Conservation (phyloP, 2,113 vertebrate genomes). For the Mormyrus lacerda region DNA sequence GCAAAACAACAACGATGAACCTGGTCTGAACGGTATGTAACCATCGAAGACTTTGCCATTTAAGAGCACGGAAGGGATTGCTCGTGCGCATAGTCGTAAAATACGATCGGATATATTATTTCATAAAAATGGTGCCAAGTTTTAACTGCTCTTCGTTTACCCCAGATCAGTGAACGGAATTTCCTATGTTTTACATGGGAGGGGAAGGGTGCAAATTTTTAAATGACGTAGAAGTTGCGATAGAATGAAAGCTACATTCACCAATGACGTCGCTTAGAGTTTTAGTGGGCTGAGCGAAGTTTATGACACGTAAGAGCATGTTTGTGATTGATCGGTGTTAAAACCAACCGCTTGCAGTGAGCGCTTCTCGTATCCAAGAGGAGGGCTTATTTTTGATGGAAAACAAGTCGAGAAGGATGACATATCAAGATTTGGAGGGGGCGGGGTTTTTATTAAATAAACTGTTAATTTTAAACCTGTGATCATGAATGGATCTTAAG, state of each 20-base stretch:
- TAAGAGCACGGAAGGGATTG: too few species aligned
- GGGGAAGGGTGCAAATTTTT: conserved; percentile 25
- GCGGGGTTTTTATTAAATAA: conserved; percentile 11
- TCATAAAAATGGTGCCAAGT: neutral
- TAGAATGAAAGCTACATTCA: neutral
- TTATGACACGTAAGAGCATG: neutral
- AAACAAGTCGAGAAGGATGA: conserved; percentile 56
- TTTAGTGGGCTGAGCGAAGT: neutral
- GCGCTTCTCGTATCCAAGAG: conserved; percentile 19
- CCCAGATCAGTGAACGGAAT: conserved; percentile 36
- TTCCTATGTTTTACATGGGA: conserved; percentile 49
- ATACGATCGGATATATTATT: neutral
- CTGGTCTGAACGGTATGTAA: conserved; percentile 61
- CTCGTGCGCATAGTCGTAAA: neutral
- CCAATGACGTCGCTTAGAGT: conserved; percentile 38
- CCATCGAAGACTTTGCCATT: neutral
- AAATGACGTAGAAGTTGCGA: conserved; percentile 24
- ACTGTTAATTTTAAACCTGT: conserved; percentile 9
- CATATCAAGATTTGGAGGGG: conserved; percentile 34
- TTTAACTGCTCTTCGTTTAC: conserved; percentile 46
- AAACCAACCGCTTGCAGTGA: conserved; percentile 37
- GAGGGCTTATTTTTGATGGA: conserved; percentile 45
- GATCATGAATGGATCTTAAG: neutral
- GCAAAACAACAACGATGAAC: conserved; percentile 65
- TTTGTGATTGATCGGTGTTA: conserved; percentile 36